Conservation (phyloP, 2,113 vertebrate species). For the Arizona elegans region DNA sequence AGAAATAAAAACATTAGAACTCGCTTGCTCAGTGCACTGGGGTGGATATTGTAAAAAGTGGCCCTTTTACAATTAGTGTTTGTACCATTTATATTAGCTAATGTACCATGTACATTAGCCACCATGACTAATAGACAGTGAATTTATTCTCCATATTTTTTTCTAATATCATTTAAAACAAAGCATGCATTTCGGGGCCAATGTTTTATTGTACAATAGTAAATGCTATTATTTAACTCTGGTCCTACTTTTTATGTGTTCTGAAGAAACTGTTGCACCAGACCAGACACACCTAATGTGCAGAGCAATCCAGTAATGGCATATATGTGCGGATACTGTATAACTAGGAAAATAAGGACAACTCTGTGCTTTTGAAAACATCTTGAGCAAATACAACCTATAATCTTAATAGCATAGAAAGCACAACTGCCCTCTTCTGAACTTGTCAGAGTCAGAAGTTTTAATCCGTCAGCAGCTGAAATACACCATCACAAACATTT, state of each 20-base stretch:
- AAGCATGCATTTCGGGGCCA: neutral
- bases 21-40: neutral
- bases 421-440: neutral
- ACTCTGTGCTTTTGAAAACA: neutral
- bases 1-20: neutral
- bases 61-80: neutral
- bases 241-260: neutral
- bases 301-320: neutral
- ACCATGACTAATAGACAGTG: neutral
- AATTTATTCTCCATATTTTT: neutral
- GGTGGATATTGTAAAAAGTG: neutral
- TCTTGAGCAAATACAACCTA: neutral
- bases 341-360: neutral
- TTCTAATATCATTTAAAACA: neutral
- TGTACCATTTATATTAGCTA: neutral
- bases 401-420: neutral
- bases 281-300: neutral
- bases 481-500: neutral
- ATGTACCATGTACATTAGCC: neutral
- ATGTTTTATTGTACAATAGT: neutral
- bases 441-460: neutral
- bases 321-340: neutral
- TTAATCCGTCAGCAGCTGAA: neutral
- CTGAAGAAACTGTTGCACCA: neutral
- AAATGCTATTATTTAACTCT: neutral